Evolutionary conservation across 2,113 vertebrate species (phyloP), one percentile per base, ranked within the genome.

Genomic region (Nesogale talazaci): DNA sequence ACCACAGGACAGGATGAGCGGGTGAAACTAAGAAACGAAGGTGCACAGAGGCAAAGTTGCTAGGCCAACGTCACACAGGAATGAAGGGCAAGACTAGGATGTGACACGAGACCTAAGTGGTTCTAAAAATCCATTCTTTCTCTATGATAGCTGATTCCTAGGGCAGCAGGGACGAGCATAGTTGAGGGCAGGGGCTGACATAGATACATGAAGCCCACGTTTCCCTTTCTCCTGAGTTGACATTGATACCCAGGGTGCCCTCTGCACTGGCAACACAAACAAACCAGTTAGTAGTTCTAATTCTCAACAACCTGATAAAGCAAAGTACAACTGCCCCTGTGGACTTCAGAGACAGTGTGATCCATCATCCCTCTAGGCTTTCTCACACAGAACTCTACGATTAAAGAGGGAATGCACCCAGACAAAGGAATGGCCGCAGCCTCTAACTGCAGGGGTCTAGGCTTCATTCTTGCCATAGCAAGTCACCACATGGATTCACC

Each of bases 21-120:
- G 22, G 77, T 84, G 36, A 77, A 88, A 90, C 86, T 79, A 80
- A 90, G 20, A 20, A 63, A 38, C 57, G 89, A 36, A 38, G 61
- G 59, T 22, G 17, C 57, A 38, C 57, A 89, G 31, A 38, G 61
- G 59, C 27, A 22, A 81, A 78, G 27, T 82, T 36, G 27, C 15
- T 57, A 90, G 69, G 36, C 27, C 75, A 85, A 46, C 10, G 63
- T 87, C 74, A 46, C 78, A 59, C n/a, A 42, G 36, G 59, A 72
- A 87, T 34, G 29, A 87, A 78, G 61, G 42, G 17, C 76, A 95
- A 65, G 86, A 34, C 34, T 23, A 31, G 20, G 46, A 75, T 89
- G 69, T 63, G 56, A 56, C 38, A 63, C 61, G 57, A 46, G 23
- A 38, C 81, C 29, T 52, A 63, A 70, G 38, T 29, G 63, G 52